These are phyloP conservation scores for Trissoscelio sp. DNA, from an alignment of 2,888 invertebrate species.

Conservation along the genomic window DNA sequence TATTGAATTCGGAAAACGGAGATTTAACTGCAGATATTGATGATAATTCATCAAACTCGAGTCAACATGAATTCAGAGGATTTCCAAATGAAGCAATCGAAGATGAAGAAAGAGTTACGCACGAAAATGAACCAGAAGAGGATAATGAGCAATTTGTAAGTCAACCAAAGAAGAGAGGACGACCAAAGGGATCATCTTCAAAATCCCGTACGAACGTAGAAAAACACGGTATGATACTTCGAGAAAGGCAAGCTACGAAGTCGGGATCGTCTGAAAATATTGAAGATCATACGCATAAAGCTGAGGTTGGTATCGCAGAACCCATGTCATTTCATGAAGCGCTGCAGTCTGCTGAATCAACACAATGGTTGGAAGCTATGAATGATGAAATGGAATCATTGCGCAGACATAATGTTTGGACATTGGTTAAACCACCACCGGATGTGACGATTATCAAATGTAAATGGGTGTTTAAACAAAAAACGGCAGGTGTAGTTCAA, in stretches of 20 bases:
- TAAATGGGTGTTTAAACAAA: slow-evolving; percentile 57
- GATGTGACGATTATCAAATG: slow-evolving; percentile 43
- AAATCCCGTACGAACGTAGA: not conserved
- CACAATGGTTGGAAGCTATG: slow-evolving; percentile 59
- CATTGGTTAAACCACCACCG: slow-evolving; percentile 30
- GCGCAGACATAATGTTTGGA: not conserved
- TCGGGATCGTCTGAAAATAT: not conserved
- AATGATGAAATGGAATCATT: slow-evolving; percentile 54
- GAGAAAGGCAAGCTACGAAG: not conserved
- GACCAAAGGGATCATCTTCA: not conserved
- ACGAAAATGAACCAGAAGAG: not conserved
- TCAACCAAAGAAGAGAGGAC: slow-evolving; percentile 16
- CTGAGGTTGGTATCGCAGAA: not conserved
- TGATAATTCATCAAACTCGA: not conserved
- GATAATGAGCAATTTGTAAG: not conserved
- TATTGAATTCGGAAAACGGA: too few relatives aligned
- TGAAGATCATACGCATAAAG: not conserved
- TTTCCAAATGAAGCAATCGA: not conserved
- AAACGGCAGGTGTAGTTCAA: slow-evolving; percentile 42
- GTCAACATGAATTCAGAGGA: not conserved
- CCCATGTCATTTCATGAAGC: not conserved
- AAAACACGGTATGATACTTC: slow-evolving; percentile 32
- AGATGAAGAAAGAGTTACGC: not conserved
- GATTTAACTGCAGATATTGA: too few relatives aligned
- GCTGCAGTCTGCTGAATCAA: not conserved